Percentiles rank a stretch among this genome's conserved stretches.
These are phyloP conservation scores for Sinohyriopsis cumingii DNA, from an alignment of 2,888 invertebrate genomes.

Conservation along the genomic window DNA sequence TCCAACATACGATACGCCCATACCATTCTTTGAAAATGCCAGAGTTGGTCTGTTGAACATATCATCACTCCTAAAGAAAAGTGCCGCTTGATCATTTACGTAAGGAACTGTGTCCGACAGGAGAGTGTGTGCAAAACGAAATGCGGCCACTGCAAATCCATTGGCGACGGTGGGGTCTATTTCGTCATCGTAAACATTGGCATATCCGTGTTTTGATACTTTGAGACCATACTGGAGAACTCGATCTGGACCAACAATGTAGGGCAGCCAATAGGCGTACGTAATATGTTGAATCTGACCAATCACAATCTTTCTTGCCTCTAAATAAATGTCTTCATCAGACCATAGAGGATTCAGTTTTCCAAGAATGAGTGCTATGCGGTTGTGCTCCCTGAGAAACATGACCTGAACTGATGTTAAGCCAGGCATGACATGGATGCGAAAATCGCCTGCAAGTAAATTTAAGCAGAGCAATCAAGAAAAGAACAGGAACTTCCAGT, in stretches of 20 bases:
- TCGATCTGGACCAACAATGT: conserved; percentile 77
- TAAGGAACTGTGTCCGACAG: conserved; percentile 76
- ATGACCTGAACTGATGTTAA: conserved; percentile 89
- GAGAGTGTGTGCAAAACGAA: conserved; percentile 93
- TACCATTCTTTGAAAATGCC: too few species aligned
- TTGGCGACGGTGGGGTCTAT: conserved; percentile 84
- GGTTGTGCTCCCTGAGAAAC: conserved; percentile 90
- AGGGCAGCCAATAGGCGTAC: conserved; percentile 78
- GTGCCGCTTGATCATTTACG: too few species aligned
- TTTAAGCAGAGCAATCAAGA: too few species aligned
- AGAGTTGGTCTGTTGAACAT: too few species aligned
- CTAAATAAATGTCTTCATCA: conserved; percentile 77
- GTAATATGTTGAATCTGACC: conserved; percentile 78
- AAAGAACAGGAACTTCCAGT: too few species aligned
- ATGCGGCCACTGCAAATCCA: conserved; percentile 96
- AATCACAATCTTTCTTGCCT: conserved; percentile 79
- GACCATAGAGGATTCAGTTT: conserved; percentile 83
- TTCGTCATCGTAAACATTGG: conserved; percentile 85
- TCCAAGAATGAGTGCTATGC: conserved; percentile 78
- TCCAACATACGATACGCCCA: conserved; percentile 32
- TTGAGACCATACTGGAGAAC: conserved; percentile 70
- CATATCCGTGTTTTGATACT: conserved; percentile 82
- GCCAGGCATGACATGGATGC: conserved; percentile 90
- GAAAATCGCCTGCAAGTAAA: conserved; percentile 79
- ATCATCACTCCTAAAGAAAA: too few species aligned